A percentile compares a stretch with the other conserved stretches of the same genome.
Conservation (phyloP, 2,113 vertebrate species). For the Aramus guarauna region DNA sequence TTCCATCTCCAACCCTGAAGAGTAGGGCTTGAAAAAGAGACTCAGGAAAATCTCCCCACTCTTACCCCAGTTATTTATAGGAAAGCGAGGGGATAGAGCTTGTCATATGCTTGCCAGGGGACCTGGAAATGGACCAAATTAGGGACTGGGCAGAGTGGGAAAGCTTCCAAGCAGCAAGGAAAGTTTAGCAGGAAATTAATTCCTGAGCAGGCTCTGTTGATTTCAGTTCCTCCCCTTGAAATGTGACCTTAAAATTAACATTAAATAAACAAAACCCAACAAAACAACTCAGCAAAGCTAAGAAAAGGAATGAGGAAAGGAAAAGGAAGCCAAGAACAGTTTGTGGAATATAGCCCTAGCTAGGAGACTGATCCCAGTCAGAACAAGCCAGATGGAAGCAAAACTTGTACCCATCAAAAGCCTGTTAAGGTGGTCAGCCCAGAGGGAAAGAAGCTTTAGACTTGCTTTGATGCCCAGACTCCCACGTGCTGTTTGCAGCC, state of each 20-base stretch:
- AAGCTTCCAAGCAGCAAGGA: background rate
- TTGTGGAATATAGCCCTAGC: background rate
- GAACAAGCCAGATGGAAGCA: background rate
- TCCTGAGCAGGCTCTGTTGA: background rate
- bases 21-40: background rate
- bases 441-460: background rate
- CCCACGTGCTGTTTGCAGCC: background rate
- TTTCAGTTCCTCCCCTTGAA: background rate
- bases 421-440: background rate
- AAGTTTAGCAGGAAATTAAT: constrained; percentile 46
- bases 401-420: background rate
- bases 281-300: background rate
- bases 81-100: background rate
- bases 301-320: background rate
- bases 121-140: background rate
- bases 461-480: background rate
- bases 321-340: background rate
- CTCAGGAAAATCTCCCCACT: constrained; percentile 3
- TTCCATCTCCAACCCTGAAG: background rate
- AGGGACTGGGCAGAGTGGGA: background rate
- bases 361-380: background rate
- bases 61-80: constrained; percentile 21
- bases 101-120: background rate
- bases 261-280: background rate
- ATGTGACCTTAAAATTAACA: background rate